Percentiles rank a stretch among this genome's conserved stretches.
phyloP scores from a whole-genome alignment of 2,113 vertebrate genomes.

The Cynoglossus semilaevis region DNA sequence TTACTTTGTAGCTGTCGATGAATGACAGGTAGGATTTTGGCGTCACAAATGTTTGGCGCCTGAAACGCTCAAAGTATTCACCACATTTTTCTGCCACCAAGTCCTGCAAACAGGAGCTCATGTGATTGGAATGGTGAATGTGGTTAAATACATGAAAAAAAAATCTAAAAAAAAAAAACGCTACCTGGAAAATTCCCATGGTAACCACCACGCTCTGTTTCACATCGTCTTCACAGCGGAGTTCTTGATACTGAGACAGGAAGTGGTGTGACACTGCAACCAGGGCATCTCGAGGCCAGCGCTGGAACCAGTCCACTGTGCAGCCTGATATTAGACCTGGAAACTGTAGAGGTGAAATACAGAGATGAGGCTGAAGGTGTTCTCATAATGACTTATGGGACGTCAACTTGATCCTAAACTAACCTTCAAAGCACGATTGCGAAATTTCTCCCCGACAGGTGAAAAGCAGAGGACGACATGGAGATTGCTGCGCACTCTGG shows the following conservation, averaged over 20 bases:
- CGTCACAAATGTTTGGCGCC: slow-evolving; percentile 82
- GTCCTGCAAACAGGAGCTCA: slow-evolving; percentile 50
- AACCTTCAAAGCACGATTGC: slow-evolving; percentile 72
- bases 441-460: slow-evolving; percentile 85
- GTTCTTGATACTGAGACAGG: slow-evolving; percentile 72
- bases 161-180: accelerated
- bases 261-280: slow-evolving; percentile 83
- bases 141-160: neutral
- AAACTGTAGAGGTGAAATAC: slow-evolving; percentile 67
- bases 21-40: slow-evolving; percentile 86
- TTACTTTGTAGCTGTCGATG: slow-evolving; percentile 80
- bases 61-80: slow-evolving; percentile 82
- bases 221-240: slow-evolving; percentile 80
- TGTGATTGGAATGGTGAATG: neutral
- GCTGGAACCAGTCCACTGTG: slow-evolving; percentile 85
- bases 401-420: neutral
- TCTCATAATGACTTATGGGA: neutral
- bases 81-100: slow-evolving; percentile 80
- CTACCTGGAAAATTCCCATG: slow-evolving; percentile 83
- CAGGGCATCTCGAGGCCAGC: slow-evolving; percentile 84
- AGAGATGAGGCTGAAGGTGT: neutral
- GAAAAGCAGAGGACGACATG: slow-evolving; percentile 86
- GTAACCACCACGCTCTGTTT: slow-evolving; percentile 77
- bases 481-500: slow-evolving; percentile 78
- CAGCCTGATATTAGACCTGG: slow-evolving; percentile 85